Base-by-base conservation (phyloP, 2,888 invertebrate species). In the Acanthococcus lagerstroemiae region DNA sequence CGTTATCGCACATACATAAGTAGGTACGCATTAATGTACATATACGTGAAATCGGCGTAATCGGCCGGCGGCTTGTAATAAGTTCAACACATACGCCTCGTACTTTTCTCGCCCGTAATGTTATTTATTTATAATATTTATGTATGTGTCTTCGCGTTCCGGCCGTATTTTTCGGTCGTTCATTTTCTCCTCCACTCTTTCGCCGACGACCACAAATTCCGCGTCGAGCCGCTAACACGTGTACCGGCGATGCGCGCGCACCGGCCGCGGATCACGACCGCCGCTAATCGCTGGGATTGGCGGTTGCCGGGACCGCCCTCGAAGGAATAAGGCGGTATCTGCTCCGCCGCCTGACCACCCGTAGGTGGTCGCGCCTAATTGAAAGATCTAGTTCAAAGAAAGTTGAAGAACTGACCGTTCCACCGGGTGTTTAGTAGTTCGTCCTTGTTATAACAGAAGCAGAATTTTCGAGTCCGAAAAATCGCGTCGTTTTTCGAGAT, bases 351-450 rank as follows among this genome's bases (percentile, higher is more conserved):
- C 55, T 17, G 61, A 61, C 61, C 61, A 37, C 30, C 52, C 50
- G 25, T 52, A 52, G 30, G 27, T 52, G 61, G 61, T 61, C 52
- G 30, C 37, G 30, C 26, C 12, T 30, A 50, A 61, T 52, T 52
- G 61, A 61, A 61, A 61, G 61, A 61, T 61, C 61, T 61, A 61
- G 61, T 61, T 61, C 52, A 52, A 61, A 52, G 52, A 61, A 61
- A 30, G 61, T 61, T 57, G 57, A 57, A 37, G 57, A 57, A 44
- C 57, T 57, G 57, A 57, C 57, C 57, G 57, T 57, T 57, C 25
- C 57, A 25, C 44, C 57, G 57, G 57, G 37, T 56, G 37, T 37
- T 37, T 15, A 37, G 37, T 15, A 37, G 12, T 37, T 37, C 37
- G 37, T 37, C 12, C n/a, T n/a, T n/a, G n/a, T n/a, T n/a, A n/a